These are phyloP conservation scores for Crypturellus undulatus DNA, from an alignment of 2,113 vertebrate species.

Conservation along the genomic window DNA sequence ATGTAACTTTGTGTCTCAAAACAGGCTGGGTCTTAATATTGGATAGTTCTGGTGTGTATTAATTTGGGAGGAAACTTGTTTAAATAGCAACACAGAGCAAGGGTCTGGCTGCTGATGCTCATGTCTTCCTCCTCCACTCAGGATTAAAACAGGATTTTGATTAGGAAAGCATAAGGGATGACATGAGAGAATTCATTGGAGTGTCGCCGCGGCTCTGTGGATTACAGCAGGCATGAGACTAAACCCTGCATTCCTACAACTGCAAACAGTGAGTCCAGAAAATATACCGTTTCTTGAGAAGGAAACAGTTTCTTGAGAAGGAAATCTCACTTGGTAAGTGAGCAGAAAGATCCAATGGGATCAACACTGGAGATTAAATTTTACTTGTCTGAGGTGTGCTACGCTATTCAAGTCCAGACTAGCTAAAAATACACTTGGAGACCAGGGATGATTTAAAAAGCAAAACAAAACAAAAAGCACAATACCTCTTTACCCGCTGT, in stretches of 20 bases:
- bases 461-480: neutral
- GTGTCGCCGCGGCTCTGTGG: neutral
- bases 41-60: rapidly evolving
- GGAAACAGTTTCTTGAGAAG: neutral
- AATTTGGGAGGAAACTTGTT: neutral
- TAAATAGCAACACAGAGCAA: rapidly evolving
- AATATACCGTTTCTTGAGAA: neutral
- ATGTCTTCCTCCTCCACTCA: neutral
- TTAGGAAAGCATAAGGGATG: neutral
- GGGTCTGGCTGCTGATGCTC: neutral
- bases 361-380: neutral
- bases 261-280: neutral
- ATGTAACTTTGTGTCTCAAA: neutral
- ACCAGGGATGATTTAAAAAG: neutral
- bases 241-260: neutral
- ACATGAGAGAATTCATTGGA: rapidly evolving
- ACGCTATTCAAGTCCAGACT: neutral
- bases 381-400: neutral
- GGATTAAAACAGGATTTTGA: neutral
- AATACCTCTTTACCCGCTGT: neutral
- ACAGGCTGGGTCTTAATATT: neutral
- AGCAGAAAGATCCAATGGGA: neutral
- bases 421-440: neutral
- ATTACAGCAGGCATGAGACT: neutral
- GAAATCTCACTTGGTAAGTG: neutral